phyloP scores from a whole-genome alignment of 2,888 invertebrate species.

The Parnassius orleans region DNA sequence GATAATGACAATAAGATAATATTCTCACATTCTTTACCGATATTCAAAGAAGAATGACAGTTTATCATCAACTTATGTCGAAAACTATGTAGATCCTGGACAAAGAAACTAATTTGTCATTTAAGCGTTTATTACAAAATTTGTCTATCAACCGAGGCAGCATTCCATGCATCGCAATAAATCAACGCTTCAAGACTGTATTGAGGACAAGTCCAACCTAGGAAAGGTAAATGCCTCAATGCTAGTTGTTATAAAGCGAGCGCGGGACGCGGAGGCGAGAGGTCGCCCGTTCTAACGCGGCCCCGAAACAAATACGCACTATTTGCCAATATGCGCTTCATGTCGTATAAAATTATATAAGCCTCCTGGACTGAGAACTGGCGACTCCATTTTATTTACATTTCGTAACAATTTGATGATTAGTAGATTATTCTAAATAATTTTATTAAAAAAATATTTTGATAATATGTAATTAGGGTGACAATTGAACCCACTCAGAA shows the following conservation, averaged over 20 bases:
- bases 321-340: constrained; percentile 60
- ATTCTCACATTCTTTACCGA: too few relatives aligned
- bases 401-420: too few relatives aligned
- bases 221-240: constrained; percentile 78
- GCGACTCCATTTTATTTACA: too few relatives aligned
- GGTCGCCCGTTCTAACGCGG: constrained; percentile 71
- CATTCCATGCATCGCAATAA: constrained; percentile 71
- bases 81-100: constrained; percentile 11
- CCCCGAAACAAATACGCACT: constrained; percentile 71
- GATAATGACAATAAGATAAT: too few relatives aligned
- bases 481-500: too few relatives aligned
- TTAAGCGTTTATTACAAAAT: constrained; percentile 65
- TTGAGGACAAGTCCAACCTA: constrained; percentile 77
- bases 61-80: neutral
- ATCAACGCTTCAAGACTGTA: constrained; percentile 69
- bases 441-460: too few relatives aligned
- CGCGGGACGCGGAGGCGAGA: constrained; percentile 60
- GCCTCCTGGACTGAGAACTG: too few relatives aligned
- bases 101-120: constrained; percentile 29
- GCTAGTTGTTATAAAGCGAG: constrained; percentile 56
- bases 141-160: constrained; percentile 61
- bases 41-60: too few relatives aligned
- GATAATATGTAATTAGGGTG: too few relatives aligned
- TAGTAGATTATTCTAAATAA: too few relatives aligned
- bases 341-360: constrained; percentile 2